Percentiles rank a stretch among this genome's conserved stretches.
Conservation (phyloP, 2,888 invertebrate species). For the Gymnoscelis rufifasciata region DNA sequence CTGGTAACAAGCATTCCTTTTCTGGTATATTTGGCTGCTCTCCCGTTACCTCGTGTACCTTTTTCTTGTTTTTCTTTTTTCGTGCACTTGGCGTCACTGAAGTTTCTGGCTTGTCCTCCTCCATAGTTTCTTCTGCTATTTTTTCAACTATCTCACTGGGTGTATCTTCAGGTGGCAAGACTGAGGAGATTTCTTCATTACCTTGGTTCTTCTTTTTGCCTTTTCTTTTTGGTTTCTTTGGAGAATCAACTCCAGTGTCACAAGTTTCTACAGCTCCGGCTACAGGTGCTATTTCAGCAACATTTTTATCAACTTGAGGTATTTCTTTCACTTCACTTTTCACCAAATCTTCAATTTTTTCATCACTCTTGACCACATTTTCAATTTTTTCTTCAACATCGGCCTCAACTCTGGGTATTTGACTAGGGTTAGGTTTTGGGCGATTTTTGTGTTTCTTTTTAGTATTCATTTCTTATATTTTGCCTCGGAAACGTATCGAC, state of each 20-base stretch:
- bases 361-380: constrained; percentile 21
- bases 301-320: constrained; percentile 19
- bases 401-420: constrained; percentile 33
- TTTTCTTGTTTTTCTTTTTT: constrained; percentile 67
- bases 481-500: constrained; percentile 35
- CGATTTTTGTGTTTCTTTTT: constrained; percentile 68
- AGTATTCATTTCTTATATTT: constrained; percentile 50
- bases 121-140: constrained; percentile 18
- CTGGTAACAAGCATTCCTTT: constrained; percentile 14
- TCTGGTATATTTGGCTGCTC: constrained; percentile 18
- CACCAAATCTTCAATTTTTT: constrained; percentile 18
- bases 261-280: constrained; percentile 30
- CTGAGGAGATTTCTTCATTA: constrained; percentile 28
- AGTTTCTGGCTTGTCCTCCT: constrained; percentile 11
- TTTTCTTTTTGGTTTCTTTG: constrained; percentile 72
- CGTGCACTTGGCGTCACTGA: constrained; percentile 44
- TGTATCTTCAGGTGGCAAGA: constrained; percentile 6
- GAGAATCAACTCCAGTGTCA: constrained; percentile 40
- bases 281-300: constrained; percentile 30
- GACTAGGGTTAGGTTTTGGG: constrained; percentile 42
- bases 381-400: constrained; percentile 20
- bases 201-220: constrained; percentile 63
- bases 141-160: constrained; percentile 4
- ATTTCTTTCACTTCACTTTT: constrained; percentile 32
- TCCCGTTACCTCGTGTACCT: constrained; percentile 31